A percentile compares a stretch with the other conserved stretches of the same genome.
Evolutionary conservation across 2,888 invertebrate species (phyloP).

Genomic region (Diploptera punctata): DNA sequence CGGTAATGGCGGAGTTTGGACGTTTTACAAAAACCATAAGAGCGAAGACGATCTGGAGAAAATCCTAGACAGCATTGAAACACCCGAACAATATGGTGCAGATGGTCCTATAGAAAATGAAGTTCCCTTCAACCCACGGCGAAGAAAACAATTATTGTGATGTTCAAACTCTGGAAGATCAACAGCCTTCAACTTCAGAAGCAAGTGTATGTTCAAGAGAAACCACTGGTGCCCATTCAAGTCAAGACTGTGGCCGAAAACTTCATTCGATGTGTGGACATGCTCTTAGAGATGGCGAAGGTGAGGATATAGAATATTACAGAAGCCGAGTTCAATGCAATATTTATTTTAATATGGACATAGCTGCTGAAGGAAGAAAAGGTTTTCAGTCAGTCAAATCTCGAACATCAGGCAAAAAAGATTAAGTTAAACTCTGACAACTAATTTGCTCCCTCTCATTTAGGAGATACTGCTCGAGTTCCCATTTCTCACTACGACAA

Average conservation of each 20-base stretch:
- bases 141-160: not conserved
- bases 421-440: slow-evolving; percentile 1
- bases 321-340: not conserved
- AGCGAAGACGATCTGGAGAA: not conserved
- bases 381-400: not conserved
- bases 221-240: not conserved
- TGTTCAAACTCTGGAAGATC: slow-evolving; percentile 10
- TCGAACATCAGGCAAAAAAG: not conserved
- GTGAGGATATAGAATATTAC: not conserved
- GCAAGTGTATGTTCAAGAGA: not conserved
- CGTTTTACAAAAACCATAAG: not conserved
- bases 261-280: not conserved
- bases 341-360: slow-evolving; percentile 10
- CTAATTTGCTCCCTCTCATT: not conserved
- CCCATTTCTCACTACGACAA: not conserved
- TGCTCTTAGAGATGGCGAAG: slow-evolving; percentile 1
- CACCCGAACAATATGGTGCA: slow-evolving; percentile 1
- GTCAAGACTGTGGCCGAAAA: not conserved
- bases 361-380: not conserved
- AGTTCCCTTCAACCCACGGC: not conserved
- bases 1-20: too few species aligned
- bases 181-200: not conserved
- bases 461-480: not conserved
- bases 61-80: not conserved
- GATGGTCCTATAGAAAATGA: not conserved